Evolutionary conservation across 2,113 vertebrate species (phyloP).

Genomic region (Ovis canadensis): DNA sequence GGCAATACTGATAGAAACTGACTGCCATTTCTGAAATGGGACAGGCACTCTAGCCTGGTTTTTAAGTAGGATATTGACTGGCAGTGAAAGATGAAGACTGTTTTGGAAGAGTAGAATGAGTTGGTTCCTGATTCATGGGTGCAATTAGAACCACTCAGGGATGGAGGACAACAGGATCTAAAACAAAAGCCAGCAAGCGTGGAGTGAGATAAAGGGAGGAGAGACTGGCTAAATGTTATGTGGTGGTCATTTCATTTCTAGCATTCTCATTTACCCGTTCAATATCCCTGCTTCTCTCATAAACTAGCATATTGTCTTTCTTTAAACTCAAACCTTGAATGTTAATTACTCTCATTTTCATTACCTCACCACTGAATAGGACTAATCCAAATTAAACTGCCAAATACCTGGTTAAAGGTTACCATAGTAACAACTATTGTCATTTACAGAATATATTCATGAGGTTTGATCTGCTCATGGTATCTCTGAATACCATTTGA

Average conservation of each 20-base stretch:
- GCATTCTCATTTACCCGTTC: not conserved
- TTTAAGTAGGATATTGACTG: conserved; percentile 32
- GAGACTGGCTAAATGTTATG: not conserved
- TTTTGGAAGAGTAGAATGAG: not conserved
- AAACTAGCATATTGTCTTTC: not conserved
- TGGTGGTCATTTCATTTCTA: not conserved
- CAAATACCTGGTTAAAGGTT: not conserved
- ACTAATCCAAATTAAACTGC: not conserved
- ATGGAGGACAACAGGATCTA: conserved; percentile 4
- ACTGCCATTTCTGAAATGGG: not conserved
- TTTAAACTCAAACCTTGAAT: conserved; percentile 2
- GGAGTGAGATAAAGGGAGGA: not conserved
- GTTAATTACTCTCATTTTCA: conserved; percentile 12
- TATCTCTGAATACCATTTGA: conserved; percentile 6
- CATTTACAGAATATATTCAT: conserved; percentile 1
- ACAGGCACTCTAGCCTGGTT: conserved; percentile 12
- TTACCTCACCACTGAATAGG: not conserved
- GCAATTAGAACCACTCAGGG: conserved; percentile 46
- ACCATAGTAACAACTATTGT: conserved; percentile 6
- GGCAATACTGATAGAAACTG: not conserved
- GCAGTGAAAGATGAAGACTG: conserved; percentile 25
- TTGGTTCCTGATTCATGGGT: conserved; percentile 44
- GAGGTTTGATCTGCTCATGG: not conserved
- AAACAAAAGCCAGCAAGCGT: not conserved
- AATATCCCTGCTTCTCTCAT: not conserved